Evolutionary conservation across 2,888 invertebrate species (phyloP).

Genomic region (Eupithecia insigniata): DNA sequence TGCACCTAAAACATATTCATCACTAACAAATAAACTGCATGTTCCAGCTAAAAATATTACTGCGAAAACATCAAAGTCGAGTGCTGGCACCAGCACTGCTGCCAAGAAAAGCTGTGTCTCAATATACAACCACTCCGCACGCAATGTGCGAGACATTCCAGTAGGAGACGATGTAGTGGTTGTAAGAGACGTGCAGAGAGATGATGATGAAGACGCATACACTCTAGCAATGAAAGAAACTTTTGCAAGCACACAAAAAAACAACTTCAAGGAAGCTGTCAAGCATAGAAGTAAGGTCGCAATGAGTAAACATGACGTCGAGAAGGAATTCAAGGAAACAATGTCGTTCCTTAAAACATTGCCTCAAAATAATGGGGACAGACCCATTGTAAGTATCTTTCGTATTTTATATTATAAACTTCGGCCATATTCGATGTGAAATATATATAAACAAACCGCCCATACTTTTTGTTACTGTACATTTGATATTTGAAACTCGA

Average conservation of each 20-base stretch:
- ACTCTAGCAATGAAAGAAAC: conserved; percentile 68
- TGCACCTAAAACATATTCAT: background rate
- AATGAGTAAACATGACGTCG: conserved; percentile 87
- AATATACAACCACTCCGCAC: conserved; percentile 72
- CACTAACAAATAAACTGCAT: background rate
- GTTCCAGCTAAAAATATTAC: conserved; percentile 44
- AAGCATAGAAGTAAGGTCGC: conserved; percentile 70
- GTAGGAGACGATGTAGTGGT: conserved; percentile 58
- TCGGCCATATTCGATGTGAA: too few relatives aligned
- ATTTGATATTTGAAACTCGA: too few relatives aligned
- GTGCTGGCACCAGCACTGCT: conserved; percentile 43
- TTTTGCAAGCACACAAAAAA: conserved; percentile 46
- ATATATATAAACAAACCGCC: too few relatives aligned
- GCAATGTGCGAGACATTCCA: conserved; percentile 61
- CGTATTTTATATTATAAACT: too few relatives aligned
- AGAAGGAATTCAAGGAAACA: conserved; percentile 77
- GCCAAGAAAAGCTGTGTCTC: conserved; percentile 63
- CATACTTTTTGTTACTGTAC: too few relatives aligned
- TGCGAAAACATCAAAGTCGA: conserved; percentile 51
- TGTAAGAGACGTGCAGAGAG: conserved; percentile 53
- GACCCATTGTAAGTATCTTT: conserved; percentile 63
- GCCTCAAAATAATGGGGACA: conserved; percentile 62
- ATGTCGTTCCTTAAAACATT: conserved; percentile 72
- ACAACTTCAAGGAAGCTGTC: conserved; percentile 58
- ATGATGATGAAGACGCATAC: conserved; percentile 70